phyloP scores from a whole-genome alignment of 2,113 vertebrate genomes.

The Lasiurus borealis region DNA sequence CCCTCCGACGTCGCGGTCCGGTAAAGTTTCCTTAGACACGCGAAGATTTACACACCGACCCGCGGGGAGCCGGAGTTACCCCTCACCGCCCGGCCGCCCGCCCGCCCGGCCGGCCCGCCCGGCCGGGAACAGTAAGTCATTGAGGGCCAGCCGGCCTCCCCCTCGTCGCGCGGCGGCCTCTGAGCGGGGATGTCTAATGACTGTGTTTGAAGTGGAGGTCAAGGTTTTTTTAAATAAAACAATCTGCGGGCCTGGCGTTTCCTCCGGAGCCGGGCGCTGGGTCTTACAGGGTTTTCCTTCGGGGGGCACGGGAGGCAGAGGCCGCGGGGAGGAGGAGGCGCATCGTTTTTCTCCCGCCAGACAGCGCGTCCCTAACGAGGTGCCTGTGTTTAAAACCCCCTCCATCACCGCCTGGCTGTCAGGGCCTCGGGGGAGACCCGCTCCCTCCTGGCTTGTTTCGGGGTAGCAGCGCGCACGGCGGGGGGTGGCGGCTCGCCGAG shows the following conservation, averaged over 20 bases:
- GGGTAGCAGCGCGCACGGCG: neutral
- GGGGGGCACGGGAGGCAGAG: neutral
- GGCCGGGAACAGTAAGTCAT: constrained; percentile 86
- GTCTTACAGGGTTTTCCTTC: neutral
- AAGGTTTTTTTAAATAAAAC: constrained; percentile 89
- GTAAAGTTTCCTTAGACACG: constrained; percentile 88
- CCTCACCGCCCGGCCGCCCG: constrained; percentile 61
- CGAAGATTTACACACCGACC: constrained; percentile 88
- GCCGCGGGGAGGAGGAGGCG: neutral
- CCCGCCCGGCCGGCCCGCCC: neutral
- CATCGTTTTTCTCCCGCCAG: constrained; percentile 71
- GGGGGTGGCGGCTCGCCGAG: neutral
- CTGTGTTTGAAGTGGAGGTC: constrained; percentile 88
- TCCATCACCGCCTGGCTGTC: constrained; percentile 69
- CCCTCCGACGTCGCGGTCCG: constrained; percentile 79
- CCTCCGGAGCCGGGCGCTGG: constrained; percentile 83
- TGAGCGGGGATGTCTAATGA: constrained; percentile 84
- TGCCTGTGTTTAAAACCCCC: constrained; percentile 71
- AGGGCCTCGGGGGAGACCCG: neutral
- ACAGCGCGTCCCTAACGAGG: constrained; percentile 72
- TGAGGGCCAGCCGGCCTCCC: constrained; percentile 85
- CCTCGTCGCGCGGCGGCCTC: constrained; percentile 79
- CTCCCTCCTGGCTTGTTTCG: constrained; percentile 25
- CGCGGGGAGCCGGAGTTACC: constrained; percentile 85
- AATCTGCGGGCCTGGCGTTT: constrained; percentile 89